phyloP scores from a whole-genome alignment of 2,797 vertebrate genomes.

The Neosilurus mollespiculum region DNA sequence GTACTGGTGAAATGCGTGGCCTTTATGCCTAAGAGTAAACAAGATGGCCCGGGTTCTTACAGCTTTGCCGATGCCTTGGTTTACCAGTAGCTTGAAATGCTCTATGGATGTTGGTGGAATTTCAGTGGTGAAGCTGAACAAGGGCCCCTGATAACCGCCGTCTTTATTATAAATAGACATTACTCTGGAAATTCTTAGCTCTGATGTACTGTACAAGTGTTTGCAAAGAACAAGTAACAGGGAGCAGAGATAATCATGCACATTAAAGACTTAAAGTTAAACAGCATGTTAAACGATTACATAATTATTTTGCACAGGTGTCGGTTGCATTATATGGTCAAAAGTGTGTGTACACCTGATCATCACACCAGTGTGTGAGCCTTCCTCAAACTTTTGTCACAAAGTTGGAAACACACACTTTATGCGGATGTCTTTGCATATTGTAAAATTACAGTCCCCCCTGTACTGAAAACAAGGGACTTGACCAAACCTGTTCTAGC shows the following conservation, averaged over 20 bases:
- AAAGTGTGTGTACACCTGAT: neutral
- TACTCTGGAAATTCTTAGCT: conserved; percentile 82
- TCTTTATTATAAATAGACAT: conserved; percentile 64
- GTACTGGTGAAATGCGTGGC: conserved; percentile 53
- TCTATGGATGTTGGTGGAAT: conserved; percentile 20
- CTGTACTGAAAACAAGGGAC: neutral
- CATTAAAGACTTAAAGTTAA: neutral
- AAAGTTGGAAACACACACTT: neutral
- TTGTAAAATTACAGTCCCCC: neutral
- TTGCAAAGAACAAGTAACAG: neutral
- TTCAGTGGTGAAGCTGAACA: conserved; percentile 17
- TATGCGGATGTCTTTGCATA: neutral
- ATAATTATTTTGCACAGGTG: conserved; percentile 40
- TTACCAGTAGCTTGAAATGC: conserved; percentile 15
- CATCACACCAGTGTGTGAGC: neutral
- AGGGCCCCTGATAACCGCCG: conserved; percentile 57
- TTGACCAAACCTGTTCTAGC: neutral
- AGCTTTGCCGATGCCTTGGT: conserved; percentile 30
- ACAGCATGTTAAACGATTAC: conserved; percentile 22
- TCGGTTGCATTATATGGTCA: conserved; percentile 10
- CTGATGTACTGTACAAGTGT: conserved; percentile 67
- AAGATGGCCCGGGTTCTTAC: conserved; percentile 36
- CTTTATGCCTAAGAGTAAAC: conserved; percentile 51
- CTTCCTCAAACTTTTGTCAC: neutral
- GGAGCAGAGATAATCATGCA: neutral